These are phyloP conservation scores for Pollenia angustigena DNA, from an alignment of 2,888 invertebrate genomes.

Conservation along the genomic window DNA sequence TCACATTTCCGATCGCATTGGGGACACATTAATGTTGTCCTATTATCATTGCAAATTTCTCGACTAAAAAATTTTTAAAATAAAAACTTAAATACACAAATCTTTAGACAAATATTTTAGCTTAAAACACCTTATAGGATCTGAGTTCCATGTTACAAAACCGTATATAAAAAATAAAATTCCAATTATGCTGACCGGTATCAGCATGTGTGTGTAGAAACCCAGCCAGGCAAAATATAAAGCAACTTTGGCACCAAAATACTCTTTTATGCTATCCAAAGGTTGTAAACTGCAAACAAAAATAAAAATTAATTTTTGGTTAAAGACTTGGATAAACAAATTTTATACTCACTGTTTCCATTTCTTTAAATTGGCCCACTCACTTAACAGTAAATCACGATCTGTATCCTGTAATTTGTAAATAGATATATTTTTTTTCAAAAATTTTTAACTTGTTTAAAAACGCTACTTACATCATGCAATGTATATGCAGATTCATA, in stretches of 20 bases:
- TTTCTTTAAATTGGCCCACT: conserved; percentile 90
- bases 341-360: conserved; percentile 86
- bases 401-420: conserved; percentile 85
- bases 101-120: not conserved
- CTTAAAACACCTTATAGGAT: conserved; percentile 83
- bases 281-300: conserved; percentile 86
- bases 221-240: conserved; percentile 94
- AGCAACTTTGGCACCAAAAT: conserved; percentile 91
- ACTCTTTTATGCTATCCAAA: conserved; percentile 90
- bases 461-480: conserved; percentile 87
- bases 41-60: conserved; percentile 86
- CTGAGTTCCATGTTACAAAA: conserved; percentile 84
- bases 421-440: not conserved
- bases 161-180: conserved; percentile 88
- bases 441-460: not conserved
- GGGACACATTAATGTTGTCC: conserved; percentile 91
- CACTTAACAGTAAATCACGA: conserved; percentile 86
- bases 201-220: conserved; percentile 93
- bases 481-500: conserved; percentile 90
- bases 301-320: not conserved
- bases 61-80: conserved; percentile 80
- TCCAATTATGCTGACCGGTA: conserved; percentile 89
- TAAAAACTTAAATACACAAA: not conserved
- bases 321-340: not conserved
- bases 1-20: conserved; percentile 90